Conservation (phyloP, 2,888 invertebrate species). For the Cremastinae sp. region DNA sequence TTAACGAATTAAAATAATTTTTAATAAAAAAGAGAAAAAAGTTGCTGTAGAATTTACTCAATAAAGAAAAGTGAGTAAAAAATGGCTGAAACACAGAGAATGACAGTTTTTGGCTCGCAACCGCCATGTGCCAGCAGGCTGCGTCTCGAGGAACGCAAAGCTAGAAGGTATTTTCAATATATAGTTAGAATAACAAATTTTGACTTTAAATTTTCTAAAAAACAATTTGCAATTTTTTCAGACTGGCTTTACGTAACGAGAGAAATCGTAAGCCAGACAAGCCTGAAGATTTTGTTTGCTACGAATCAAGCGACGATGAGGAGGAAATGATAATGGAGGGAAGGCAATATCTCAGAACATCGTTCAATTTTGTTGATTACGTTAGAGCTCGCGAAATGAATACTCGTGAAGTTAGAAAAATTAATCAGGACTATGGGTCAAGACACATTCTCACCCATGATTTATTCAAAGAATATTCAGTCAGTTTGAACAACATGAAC, state of each 20-base stretch:
- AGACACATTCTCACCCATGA: constrained; percentile 94
- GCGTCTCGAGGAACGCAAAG: constrained; percentile 88
- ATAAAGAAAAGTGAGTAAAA: constrained; percentile 14
- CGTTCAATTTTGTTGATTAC: constrained; percentile 93
- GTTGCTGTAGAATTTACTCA: background rate
- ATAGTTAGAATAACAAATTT: background rate
- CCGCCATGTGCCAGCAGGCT: constrained; percentile 89
- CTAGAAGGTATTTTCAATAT: constrained; percentile 80
- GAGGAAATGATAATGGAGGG: constrained; percentile 89
- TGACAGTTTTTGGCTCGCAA: constrained; percentile 87
- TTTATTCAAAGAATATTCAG: constrained; percentile 92
- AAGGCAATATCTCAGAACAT: constrained; percentile 87
- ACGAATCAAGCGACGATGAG: constrained; percentile 93
- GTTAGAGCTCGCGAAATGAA: constrained; percentile 89
- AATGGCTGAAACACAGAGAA: constrained; percentile 88
- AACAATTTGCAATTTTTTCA: constrained; percentile 48
- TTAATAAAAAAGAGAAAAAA: background rate
- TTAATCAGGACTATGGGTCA: constrained; percentile 90
- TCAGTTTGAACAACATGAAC: constrained; percentile 92
- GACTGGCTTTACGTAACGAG: constrained; percentile 82
- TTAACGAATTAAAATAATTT: background rate
- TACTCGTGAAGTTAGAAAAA: constrained; percentile 86
- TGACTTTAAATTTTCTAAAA: constrained; percentile 37
- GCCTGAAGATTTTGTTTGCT: constrained; percentile 94
- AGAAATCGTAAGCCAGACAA: constrained; percentile 91